phyloP scores from a whole-genome alignment of 1,140 invertebrate genomes.

The Drosophila pandora region DNA sequence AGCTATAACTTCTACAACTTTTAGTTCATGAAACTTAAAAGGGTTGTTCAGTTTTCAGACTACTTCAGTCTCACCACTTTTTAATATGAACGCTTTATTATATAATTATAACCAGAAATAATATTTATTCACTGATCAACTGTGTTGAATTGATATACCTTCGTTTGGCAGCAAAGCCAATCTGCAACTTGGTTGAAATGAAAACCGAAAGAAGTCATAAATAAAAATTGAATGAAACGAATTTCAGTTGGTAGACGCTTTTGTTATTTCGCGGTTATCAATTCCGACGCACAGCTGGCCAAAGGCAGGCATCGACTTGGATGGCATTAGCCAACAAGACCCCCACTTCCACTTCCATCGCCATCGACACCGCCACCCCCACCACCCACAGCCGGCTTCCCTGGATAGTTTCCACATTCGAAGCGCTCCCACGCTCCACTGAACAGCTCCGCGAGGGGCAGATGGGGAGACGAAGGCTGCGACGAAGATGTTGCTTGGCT shows the following conservation, averaged over 20 bases:
- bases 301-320: conserved; percentile 38
- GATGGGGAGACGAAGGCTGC: conserved; percentile 27
- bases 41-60: no score
- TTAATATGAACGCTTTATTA: not conserved
- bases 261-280: conserved; percentile 82
- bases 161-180: conserved; percentile 24
- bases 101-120: not conserved
- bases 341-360: not conserved
- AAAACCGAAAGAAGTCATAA: conserved; percentile 58
- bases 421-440: conserved; percentile 78
- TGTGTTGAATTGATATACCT: conserved; percentile 1
- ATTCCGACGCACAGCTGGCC: conserved; percentile 72
- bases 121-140: not conserved
- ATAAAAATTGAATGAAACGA: conserved; percentile 68
- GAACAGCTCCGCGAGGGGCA: conserved; percentile 44
- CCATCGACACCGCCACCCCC: not conserved
- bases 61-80: no score
- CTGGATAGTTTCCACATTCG: conserved; percentile 67
- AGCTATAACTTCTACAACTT: not conserved
- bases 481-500: conserved; percentile 65
- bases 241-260: conserved; percentile 62
- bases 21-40: no score
- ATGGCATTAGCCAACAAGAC: conserved; percentile 71
- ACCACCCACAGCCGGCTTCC: conserved; percentile 3
- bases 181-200: conserved; percentile 37